A percentile compares a stretch with the other conserved stretches of the same genome.
Conservation (phyloP, 23 tunicate genomes). For the Pegea sp. region DNA sequence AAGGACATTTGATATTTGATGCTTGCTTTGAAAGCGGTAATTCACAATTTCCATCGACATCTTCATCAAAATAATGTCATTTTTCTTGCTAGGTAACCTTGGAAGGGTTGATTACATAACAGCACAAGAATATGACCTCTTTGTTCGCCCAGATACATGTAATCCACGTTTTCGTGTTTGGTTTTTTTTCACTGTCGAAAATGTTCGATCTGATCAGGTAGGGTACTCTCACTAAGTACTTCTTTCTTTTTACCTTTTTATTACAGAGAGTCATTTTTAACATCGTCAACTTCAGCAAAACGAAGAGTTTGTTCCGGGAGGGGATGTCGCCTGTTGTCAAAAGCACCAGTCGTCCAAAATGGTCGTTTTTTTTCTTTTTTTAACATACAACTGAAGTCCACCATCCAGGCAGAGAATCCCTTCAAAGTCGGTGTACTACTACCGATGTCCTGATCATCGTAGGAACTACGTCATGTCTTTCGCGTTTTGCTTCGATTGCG, state of each 20-base stretch:
- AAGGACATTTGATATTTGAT: constrained; percentile 88
- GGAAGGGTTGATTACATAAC: constrained; percentile 94
- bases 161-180: constrained; percentile 92
- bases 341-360: constrained; percentile 78
- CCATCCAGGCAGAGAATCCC: constrained; percentile 66
- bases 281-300: constrained; percentile 92
- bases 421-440: constrained; percentile 82
- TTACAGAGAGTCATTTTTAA: constrained; percentile 75
- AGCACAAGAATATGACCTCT: constrained; percentile 83
- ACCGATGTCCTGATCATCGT: constrained; percentile 83
- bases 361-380: constrained; percentile 9
- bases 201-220: constrained; percentile 81
- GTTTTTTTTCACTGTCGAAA: constrained; percentile 89
- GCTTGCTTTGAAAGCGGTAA: constrained; percentile 96
- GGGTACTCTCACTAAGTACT: neutral
- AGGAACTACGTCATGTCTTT: constrained; percentile 96
- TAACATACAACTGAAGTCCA: neutral
- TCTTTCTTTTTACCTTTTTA: neutral
- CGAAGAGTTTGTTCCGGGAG: constrained; percentile 83
- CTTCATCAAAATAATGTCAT: too few relatives aligned
- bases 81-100: constrained; percentile 69
- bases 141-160: constrained; percentile 92
- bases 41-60: too few relatives aligned
- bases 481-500: constrained; percentile 86
- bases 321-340: constrained; percentile 99